Evolutionary conservation across 2,888 invertebrate species (phyloP).

Genomic region (Lydus trimaculatus): DNA sequence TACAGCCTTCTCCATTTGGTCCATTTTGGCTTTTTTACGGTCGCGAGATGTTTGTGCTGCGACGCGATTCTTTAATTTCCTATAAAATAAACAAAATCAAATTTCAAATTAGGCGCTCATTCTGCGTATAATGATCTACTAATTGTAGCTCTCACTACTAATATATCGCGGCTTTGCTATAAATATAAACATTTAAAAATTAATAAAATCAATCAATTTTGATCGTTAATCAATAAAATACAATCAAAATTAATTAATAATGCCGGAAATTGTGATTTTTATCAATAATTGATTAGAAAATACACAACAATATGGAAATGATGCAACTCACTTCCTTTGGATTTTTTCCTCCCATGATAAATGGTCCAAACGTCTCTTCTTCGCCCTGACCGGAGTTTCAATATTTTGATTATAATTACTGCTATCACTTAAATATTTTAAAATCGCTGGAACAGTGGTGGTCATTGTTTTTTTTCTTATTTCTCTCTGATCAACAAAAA

Average conservation of each 20-base stretch:
- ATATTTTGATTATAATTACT: constrained; percentile 43
- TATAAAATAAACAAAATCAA: constrained; percentile 56
- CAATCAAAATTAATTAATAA: no score
- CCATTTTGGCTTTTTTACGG: constrained; percentile 92
- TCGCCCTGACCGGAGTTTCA: constrained; percentile 56
- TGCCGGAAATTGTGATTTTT: no score
- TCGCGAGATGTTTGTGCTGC: constrained; percentile 98
- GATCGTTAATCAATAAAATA: no score
- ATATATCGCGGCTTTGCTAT: no score
- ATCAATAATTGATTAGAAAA: no score
- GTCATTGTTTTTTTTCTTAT: constrained; percentile 1
- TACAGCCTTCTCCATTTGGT: constrained; percentile 82
- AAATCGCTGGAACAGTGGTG: constrained; percentile 47
- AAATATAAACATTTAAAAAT: no score
- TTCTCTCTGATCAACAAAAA: no score
- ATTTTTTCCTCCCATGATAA: constrained; percentile 87
- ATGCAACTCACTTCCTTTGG: constrained; percentile 81
- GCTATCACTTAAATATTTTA: constrained; percentile 51
- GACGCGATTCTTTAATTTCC: constrained; percentile 94
- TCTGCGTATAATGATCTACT: no score
- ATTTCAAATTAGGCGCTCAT: constrained; percentile 3
- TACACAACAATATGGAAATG: not conserved
- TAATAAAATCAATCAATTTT: no score
- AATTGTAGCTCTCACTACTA: no score
- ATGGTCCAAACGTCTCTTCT: constrained; percentile 83